Evolutionary conservation across 2,797 vertebrate species (phyloP), one percentile per base, ranked within the genome.

Genomic region (Etheostoma nigrum): DNA sequence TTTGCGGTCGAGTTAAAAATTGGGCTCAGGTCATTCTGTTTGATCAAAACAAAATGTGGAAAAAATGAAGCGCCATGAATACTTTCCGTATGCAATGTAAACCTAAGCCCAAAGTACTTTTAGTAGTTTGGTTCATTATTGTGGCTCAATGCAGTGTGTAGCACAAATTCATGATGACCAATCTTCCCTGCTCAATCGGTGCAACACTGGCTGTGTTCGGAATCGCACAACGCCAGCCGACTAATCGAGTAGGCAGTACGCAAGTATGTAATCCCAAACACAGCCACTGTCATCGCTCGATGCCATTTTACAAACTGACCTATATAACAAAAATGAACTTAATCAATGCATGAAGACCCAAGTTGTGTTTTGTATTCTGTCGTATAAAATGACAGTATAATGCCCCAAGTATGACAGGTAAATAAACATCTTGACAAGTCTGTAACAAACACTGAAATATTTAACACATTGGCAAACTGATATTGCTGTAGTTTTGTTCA

Each of bases 401-500:
- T 42, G 21, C 18, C 61, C 63, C 45, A 9, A 74, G 21, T 52
- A 53, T 23, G 18, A 73, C 58, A 60, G 72, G 67, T 23, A 68
- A 81, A 75, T 68, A 54, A 76, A 74, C 64, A 67, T 44, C 74
- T 62, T 62, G 25, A 71, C 40, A 67, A 65, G 27, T 66, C 33
- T 69, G 51, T 70, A 74, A 87, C 42, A 71, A 80, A 67, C 48
- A 55, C 25, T 36, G 27, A 78, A 63, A 74, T 67, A 68, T 47
- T 44, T 40, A 74, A 59, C 18, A 68, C 5, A 27, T 44, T 79
- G 78, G 33, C 60, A 64, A 86, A 78, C 55, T 42, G 62, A 74
- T 60, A 87, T 79, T 85, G 72, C 69, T 85, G 10, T 66, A 69
- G 21, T 75, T 73, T 74, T 72, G 47, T 52, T 71, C 59, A 76